Percentiles rank a stretch among this genome's conserved stretches.
Evolutionary conservation across 37 sponge, comb jelly and placozoan genomes (phyloP).

Genomic region (Agelas oroides): DNA sequence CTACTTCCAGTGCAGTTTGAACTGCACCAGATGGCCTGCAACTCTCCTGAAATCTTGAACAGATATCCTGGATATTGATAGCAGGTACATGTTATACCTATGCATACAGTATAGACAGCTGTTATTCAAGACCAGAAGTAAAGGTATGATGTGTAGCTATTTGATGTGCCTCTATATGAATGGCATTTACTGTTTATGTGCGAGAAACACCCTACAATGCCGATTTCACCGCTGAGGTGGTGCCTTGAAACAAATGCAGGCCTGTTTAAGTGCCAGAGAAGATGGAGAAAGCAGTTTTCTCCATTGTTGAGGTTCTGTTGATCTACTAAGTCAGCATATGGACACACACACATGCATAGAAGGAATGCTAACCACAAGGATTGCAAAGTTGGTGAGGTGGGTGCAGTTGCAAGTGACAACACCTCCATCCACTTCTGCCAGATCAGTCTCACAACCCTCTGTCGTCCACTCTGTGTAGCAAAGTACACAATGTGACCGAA

Average conservation of each 20-base stretch:
- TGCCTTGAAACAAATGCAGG: too few relatives aligned
- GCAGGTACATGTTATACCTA: neutral
- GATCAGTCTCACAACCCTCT: conserved; percentile 24
- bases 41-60: neutral
- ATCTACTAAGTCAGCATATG: neutral
- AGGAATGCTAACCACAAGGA: conserved; percentile 54
- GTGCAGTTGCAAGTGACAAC: conserved; percentile 28
- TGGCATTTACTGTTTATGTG: too few relatives aligned
- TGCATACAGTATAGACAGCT: neutral
- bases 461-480: conserved; percentile 38
- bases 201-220: too few relatives aligned
- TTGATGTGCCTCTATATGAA: too few relatives aligned
- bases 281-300: too few relatives aligned
- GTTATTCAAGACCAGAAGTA: neutral
- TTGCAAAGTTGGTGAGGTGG: conserved; percentile 70
- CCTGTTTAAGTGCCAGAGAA: too few relatives aligned
- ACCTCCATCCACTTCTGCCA: neutral
- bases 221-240: too few relatives aligned
- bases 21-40: neutral
- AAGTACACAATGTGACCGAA: too few relatives aligned
- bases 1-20: conserved; percentile 18
- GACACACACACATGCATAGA: too few relatives aligned
- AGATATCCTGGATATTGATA: conserved; percentile 15
- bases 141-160: too few relatives aligned
- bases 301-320: too few relatives aligned